Base-by-base conservation (phyloP, 2,888 invertebrate species). In the Carpatolechia fugitivella region DNA sequence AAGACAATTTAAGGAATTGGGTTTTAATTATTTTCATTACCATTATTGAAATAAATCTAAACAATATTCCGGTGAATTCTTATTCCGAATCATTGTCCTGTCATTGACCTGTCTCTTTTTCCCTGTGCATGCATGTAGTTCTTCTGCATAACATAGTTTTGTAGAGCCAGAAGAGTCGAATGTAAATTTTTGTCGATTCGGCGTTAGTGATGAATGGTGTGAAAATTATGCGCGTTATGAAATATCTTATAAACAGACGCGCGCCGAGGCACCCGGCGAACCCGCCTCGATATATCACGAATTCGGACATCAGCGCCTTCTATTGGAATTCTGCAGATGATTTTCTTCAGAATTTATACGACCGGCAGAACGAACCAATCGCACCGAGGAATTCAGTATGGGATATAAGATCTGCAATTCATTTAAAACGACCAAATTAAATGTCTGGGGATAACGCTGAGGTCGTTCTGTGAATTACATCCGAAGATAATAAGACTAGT, bases 161-260 rank as follows among this genome's bases (percentile, higher is more conserved):
- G 44, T 44, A 44, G 13, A 10, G 20, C 11, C 20, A 7, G 35
- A 35, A 18, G 31, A 48, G 24, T 33, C 38, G 38, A 38, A 14
- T 38, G 51, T 30, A 38, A 51, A 57, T 40, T 16, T 54, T 35
- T 33, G 38, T 41, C 50, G 50, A 52, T 44, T 47, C 33, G 31
- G 40, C 51, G 14, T 36, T 24, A 29, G 71, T 83, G 85, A 86
- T 81, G 80, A 83, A 87, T 79, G 80, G 78, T 66, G 62, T 65
- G 68, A 58, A 65, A 70, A 75, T 76, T 72, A 76, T 77, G 74
- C 74, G 65, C 64, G 78, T 79, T 85, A 86, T 87, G 85, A 84
- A 85, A 88, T 85, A 86, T 86, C 78, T 85, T 79, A 86, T 85
- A 86, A 85, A 87, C 85, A 88, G 81, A 71, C 31, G 16, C 11